Percentiles rank a stretch among this genome's conserved stretches.
Evolutionary conservation across 2,888 invertebrate genomes (phyloP).

Genomic region (Idaea dimidiata): DNA sequence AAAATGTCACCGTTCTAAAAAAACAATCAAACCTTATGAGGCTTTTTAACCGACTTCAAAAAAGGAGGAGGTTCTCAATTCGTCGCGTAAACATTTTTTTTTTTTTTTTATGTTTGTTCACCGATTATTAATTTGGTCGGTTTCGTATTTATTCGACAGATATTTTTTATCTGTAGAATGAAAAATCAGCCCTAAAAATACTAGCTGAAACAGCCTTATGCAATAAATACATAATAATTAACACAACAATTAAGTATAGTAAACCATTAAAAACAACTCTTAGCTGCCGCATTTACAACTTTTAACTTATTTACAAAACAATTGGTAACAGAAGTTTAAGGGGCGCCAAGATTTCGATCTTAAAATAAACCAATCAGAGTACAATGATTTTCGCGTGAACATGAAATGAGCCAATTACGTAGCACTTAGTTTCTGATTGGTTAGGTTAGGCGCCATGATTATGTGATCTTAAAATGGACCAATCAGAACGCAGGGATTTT

Average conservation of each 20-base stretch:
- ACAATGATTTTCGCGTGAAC: background rate
- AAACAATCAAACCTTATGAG: too few relatives aligned
- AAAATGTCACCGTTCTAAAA: too few relatives aligned
- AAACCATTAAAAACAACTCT: background rate
- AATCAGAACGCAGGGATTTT: too few relatives aligned
- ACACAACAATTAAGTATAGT: background rate
- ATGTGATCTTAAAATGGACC: too few relatives aligned
- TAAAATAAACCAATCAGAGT: background rate
- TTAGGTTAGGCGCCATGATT: background rate
- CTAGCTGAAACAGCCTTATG: background rate
- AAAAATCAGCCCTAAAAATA: background rate
- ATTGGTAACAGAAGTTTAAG: conserved; percentile 4
- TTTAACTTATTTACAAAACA: conserved; percentile 18
- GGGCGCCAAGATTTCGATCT: background rate
- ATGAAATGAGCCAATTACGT: background rate
- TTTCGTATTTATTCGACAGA: too few relatives aligned
- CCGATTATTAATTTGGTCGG: too few relatives aligned
- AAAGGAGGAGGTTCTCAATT: too few relatives aligned
- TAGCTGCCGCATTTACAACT: conserved; percentile 67
- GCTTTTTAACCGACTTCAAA: too few relatives aligned
- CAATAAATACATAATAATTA: background rate
- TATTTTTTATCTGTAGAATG: too few relatives aligned
- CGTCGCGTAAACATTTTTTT: too few relatives aligned
- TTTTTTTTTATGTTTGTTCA: too few relatives aligned
- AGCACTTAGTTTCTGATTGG: background rate